Conservation (phyloP, 30 jellyfish, hydroid and myxozoan genomes). For the Sanderia malayensis region DNA sequence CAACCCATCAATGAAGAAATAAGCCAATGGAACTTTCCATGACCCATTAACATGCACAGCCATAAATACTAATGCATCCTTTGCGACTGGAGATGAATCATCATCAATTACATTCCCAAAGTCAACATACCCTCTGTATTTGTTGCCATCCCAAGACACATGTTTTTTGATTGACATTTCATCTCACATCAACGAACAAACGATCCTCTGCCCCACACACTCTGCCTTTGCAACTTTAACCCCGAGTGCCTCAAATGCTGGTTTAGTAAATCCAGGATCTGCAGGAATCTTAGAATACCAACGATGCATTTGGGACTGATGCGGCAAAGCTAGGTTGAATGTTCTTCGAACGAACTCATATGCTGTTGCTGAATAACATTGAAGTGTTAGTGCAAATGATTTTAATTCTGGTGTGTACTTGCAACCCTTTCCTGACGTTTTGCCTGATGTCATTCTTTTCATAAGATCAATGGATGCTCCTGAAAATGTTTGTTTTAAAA, state of each 20-base stretch:
- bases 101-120: conserved; percentile 34
- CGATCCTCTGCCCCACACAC: conserved; percentile 6
- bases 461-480: conserved; percentile 44
- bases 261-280: conserved; percentile 57
- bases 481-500: conserved; percentile 49
- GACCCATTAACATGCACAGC: conserved; percentile 48
- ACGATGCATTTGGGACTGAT: conserved; percentile 39
- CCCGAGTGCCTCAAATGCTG: conserved; percentile 31
- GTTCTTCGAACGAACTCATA: conserved; percentile 57
- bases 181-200: conserved; percentile 50
- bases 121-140: conserved; percentile 40
- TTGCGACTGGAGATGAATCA: conserved; percentile 32
- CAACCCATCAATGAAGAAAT: conserved; percentile 54
- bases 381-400: conserved; percentile 56
- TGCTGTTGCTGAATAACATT: conserved; percentile 62
- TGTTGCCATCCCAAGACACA: conserved; percentile 43
- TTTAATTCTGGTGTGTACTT: conserved; percentile 18
- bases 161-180: conserved; percentile 66
- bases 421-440: conserved; percentile 42
- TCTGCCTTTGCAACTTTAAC: conserved; percentile 23
- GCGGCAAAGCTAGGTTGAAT: conserved; percentile 60
- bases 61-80: conserved; percentile 49
- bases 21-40: conserved; percentile 59
- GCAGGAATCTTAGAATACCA: conserved; percentile 46
- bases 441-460: conserved; percentile 46